Evolutionary conservation across 2,113 vertebrate genomes (phyloP).

Genomic region (Haemorhous mexicanus): DNA sequence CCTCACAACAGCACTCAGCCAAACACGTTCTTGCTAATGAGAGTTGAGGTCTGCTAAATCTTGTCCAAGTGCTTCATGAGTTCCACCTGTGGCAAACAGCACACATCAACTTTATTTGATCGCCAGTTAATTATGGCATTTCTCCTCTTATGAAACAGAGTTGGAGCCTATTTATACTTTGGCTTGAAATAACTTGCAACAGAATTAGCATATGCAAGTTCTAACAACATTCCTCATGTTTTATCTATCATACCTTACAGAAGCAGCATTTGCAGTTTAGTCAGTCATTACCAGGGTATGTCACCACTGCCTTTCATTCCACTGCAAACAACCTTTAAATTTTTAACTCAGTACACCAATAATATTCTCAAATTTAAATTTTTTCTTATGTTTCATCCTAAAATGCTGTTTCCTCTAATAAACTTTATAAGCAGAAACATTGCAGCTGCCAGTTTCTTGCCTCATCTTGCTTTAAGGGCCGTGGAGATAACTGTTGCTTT

Average conservation of each 20-base stretch:
- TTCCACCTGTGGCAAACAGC: not conserved
- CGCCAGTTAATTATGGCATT: not conserved
- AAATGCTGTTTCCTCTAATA: not conserved
- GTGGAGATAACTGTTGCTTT: not conserved
- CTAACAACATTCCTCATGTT: not conserved
- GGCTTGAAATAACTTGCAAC: not conserved
- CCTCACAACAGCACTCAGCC: not conserved
- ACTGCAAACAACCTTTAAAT: not conserved
- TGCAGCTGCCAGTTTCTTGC: not conserved
- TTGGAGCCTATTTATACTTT: not conserved
- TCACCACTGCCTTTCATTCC: not conserved
- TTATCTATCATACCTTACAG: not conserved
- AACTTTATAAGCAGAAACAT: not conserved
- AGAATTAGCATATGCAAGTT: not conserved
- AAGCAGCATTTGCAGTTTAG: not conserved
- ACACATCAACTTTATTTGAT: not conserved
- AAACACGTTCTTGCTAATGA: accelerated
- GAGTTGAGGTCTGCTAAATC: not conserved
- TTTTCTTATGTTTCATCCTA: not conserved
- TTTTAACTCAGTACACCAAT: not conserved
- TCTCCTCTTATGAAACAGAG: not conserved
- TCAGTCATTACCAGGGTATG: not conserved
- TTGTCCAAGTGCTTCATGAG: not conserved
- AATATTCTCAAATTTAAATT: not conserved
- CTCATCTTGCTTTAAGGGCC: not conserved